Evolutionary conservation across 2,888 invertebrate species (phyloP), one percentile per base, ranked within the genome.

Genomic region (Ernsta delagoae): DNA sequence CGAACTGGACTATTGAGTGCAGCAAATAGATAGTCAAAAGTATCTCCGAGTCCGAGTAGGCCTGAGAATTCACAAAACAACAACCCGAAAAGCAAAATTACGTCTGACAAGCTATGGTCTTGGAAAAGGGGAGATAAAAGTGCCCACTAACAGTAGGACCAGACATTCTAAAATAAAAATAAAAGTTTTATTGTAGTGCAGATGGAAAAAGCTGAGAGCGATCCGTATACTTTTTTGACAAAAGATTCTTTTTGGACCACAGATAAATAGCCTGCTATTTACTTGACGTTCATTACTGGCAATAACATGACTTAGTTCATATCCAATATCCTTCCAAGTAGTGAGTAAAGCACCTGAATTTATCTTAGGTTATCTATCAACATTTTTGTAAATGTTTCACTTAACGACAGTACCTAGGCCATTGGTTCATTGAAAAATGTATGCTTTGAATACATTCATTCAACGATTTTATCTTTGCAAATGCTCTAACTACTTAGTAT

Each of bases 401-500:
- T 16, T 16, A 50, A 16, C 16, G 16, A 4, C 12, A 6, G 5
- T 7, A 3, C 12, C 34, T 11, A 36, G 39, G 39, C 39, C 39
- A 11, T 8, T 39, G 39, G n/a, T 39, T 36, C 16, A 39, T 39
- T 39, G 12, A 12, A 39, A 53, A 39, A 53, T 12, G 57, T 12
- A n/a, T 16, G 57, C 57, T n/a, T 59, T 59, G 56, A 56, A 59
- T 65, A 59, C n/a, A 36, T 67, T 61, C 61, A 61, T 67, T 67
- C 48, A 67, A 34, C 12, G 36, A 61, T 67, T 61, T 56, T 61
- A 67, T 67, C 67, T 53, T 60, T 67, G 67, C 43, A 43, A 41
- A 43, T 59, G 62, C 39, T 61, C 54, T 62, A 59, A 66, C 50
- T 65, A 65, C 31, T 56, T 45, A 43, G 11, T 61, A 69, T 69